Percentiles rank a stretch among this genome's conserved stretches.
phyloP scores from a whole-genome alignment of 2,797 vertebrate genomes.

The Silurus lanzhouensis region DNA sequence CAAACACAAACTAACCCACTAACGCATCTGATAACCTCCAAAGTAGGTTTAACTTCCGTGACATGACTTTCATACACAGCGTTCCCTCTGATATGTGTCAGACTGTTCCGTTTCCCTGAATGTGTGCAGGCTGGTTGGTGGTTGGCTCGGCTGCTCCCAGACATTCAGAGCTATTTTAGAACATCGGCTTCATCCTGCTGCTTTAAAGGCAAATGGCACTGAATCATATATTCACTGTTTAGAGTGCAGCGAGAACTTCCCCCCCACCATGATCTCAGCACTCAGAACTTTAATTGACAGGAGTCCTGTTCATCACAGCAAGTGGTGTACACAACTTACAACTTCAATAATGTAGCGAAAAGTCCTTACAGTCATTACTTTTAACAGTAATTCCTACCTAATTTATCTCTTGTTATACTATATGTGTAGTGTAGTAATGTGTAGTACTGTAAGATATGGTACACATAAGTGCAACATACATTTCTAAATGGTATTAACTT shows the following conservation, averaged over 20 bases:
- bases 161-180: slow-evolving; percentile 37
- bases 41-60: background rate
- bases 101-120: slow-evolving; percentile 21
- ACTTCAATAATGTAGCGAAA: background rate
- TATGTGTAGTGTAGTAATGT: background rate
- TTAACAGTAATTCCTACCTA: background rate
- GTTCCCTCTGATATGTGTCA: slow-evolving; percentile 22
- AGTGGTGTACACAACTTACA: background rate
- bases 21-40: background rate
- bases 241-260: slow-evolving; percentile 4
- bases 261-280: slow-evolving; percentile 14
- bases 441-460: background rate
- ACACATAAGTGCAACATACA: background rate
- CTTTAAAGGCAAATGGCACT: slow-evolving; percentile 19
- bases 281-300: slow-evolving; percentile 38
- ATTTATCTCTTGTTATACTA: background rate
- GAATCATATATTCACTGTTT: slow-evolving; percentile 42
- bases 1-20: background rate
- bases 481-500: background rate
- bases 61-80: slow-evolving; percentile 6
- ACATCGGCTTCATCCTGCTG: slow-evolving; percentile 12
- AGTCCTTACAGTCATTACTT: background rate
- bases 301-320: slow-evolving; percentile 23
- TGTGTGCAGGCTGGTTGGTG: slow-evolving; percentile 36
- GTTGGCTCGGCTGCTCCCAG: slow-evolving; percentile 15